These are phyloP conservation scores for Mayetiola destructor DNA, from an alignment of 2,888 invertebrate genomes.

Conservation along the genomic window DNA sequence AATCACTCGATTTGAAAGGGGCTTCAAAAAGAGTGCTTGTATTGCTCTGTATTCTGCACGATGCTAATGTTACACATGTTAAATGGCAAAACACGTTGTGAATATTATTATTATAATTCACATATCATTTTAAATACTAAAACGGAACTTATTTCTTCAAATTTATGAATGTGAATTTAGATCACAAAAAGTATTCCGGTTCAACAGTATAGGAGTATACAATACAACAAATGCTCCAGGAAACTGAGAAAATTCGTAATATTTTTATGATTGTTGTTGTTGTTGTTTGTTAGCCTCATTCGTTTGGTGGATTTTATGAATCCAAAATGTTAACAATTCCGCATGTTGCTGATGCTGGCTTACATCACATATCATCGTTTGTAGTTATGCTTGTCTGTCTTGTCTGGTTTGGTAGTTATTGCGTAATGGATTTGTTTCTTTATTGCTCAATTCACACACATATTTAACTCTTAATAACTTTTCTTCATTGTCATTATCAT, in stretches of 20 bases:
- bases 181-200: no score
- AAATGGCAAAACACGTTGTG: slow-evolving; percentile 3
- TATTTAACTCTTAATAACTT: slow-evolving; percentile 4
- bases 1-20: no score
- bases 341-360: background rate
- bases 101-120: slow-evolving; percentile 8
- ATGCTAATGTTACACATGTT: no score
- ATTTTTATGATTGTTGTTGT: background rate
- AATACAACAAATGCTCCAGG: no score
- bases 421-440: background rate
- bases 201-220: no score
- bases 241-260: no score
- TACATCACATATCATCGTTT: background rate
- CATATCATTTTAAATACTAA: slow-evolving; percentile 1
- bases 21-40: no score
- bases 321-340: no score
- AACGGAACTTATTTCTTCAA: background rate
- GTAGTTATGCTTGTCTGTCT: no score
- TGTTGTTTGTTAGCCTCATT: background rate
- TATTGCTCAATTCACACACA: background rate
- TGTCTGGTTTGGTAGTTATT: background rate
- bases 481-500: slow-evolving; percentile 9
- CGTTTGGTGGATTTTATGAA: slow-evolving; percentile 5
- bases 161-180: no score
- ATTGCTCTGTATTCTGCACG: no score